Evolutionary conservation across 2,797 vertebrate genomes (phyloP).

Genomic region (Parauchenoglanis punctatus): DNA sequence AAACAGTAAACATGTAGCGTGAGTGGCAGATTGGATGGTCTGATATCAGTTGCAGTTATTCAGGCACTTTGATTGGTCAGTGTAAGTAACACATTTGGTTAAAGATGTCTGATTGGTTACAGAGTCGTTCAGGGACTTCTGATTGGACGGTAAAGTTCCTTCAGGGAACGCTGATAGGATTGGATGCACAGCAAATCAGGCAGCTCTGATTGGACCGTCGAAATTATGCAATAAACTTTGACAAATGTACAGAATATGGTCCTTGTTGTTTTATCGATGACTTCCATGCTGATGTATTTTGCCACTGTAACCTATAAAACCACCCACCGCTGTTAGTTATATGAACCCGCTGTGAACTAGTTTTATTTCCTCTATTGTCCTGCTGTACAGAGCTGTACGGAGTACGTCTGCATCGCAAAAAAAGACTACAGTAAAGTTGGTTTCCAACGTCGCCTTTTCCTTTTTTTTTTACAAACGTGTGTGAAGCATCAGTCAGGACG

Average conservation of each 20-base stretch:
- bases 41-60: neutral
- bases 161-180: neutral
- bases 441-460: neutral
- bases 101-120: neutral
- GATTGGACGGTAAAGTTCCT: neutral
- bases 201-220: neutral
- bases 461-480: neutral
- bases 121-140: neutral
- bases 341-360: neutral
- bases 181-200: neutral
- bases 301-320: neutral
- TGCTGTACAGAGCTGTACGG: neutral
- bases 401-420: neutral
- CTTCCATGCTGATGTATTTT: neutral
- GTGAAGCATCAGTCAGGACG: neutral
- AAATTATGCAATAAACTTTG: conserved; percentile 2
- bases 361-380: neutral
- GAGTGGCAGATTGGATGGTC: neutral
- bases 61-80: neutral
- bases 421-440: neutral
- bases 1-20: conserved; percentile 2
- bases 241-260: neutral
- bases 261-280: neutral
- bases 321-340: neutral
- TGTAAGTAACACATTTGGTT: neutral